Evolutionary conservation across 2,113 vertebrate species (phyloP), one percentile per base, ranked within the genome.

Genomic region (Phalacrocorax carbo): DNA sequence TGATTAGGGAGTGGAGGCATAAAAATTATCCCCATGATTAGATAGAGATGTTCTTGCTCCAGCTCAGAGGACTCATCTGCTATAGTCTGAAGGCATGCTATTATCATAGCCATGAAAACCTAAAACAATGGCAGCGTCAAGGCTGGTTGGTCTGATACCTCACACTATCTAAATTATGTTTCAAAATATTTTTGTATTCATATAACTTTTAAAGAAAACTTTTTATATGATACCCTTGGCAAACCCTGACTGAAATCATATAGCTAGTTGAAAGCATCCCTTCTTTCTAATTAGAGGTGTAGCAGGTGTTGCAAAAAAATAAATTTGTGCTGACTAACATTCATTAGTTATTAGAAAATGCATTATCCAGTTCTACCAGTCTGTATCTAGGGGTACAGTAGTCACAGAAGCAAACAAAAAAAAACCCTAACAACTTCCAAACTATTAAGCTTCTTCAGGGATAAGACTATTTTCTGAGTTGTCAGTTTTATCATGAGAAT

Each of bases 401-500:
- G 17, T 36, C 40, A 57, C 15, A 66, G 40, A 77, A 76, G n/a
- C 3, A 62, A 79, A 42, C 27, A 60, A 29, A 8, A 42, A 42
- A 30, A 60, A 29, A 7, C 1, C 0, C 15, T n/a, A 64, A 30
- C 11, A 82, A 38, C 16, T 83, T 42, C 30, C 10, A 4, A 75
- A 82, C 64, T 60, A 23, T 66, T 68, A 76, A 73, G 30, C 38
- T 42, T 66, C 48, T 94, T 72, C 51, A 79, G 1, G 10, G 79
- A 75, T 86, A 66, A 40, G 6, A 44, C 20, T 70, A 11, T 69
- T 30, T 94, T 91, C 3, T 65, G 80, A 92, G 48, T 64, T 76
- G 13, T 92, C 73, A 80, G 49, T 78, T 96, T 96, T 90, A 82
- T 80, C 29, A 72, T 90, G 58, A 91, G 38, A 91, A 44, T 86